Conservation (phyloP, 2,888 invertebrate species). For the Romanomermis culicivorax region DNA sequence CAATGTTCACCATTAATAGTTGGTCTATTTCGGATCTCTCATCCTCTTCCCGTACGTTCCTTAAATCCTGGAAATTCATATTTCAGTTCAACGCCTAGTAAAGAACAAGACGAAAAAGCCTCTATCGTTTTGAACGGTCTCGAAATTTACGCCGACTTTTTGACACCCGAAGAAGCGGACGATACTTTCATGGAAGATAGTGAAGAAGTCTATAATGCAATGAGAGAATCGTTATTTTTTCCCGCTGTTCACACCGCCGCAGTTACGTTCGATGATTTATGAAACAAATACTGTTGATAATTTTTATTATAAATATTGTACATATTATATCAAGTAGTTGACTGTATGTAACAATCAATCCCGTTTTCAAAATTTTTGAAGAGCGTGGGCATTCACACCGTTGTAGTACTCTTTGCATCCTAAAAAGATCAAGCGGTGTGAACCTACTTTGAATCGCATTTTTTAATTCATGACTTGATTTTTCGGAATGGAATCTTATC, state of each 20-base stretch:
- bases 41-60: neutral
- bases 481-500: too few relatives aligned
- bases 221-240: slow-evolving; percentile 29
- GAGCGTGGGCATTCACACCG: too few relatives aligned
- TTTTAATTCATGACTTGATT: too few relatives aligned
- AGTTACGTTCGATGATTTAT: slow-evolving; percentile 27
- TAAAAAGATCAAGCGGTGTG: too few relatives aligned
- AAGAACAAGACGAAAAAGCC: neutral
- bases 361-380: too few relatives aligned
- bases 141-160: slow-evolving; percentile 6
- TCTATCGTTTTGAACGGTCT: neutral
- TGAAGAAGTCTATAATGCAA: slow-evolving; percentile 27
- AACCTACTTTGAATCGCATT: too few relatives aligned
- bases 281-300: slow-evolving; percentile 14
- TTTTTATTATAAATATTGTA: too few relatives aligned
- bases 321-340: too few relatives aligned
- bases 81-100: neutral
- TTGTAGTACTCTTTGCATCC: too few relatives aligned
- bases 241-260: slow-evolving; percentile 12
- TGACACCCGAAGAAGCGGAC: slow-evolving; percentile 22
- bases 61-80: neutral
- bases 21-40: neutral
- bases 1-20: neutral
- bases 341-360: too few relatives aligned
- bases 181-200: slow-evolving; percentile 27